These are phyloP conservation scores for Oxytorus armatus DNA, from an alignment of 2,888 invertebrate genomes.

Conservation along the genomic window DNA sequence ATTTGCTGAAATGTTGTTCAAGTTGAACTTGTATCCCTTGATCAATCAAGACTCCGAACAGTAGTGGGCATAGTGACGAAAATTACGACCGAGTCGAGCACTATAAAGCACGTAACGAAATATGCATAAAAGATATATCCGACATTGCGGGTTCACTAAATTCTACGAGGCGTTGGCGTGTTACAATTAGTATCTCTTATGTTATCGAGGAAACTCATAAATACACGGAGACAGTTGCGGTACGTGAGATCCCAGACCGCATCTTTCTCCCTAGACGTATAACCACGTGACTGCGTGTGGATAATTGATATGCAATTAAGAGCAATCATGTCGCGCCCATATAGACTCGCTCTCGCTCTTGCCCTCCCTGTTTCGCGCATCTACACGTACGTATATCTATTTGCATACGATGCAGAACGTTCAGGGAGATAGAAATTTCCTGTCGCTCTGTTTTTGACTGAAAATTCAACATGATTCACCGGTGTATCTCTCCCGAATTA, in stretches of 20 bases:
- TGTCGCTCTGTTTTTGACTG: background rate
- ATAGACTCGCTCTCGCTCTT: background rate
- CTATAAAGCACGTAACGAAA: background rate
- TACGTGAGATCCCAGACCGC: slow-evolving; percentile 10
- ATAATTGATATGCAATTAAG: slow-evolving; percentile 54
- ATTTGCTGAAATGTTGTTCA: no score
- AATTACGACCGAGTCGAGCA: background rate
- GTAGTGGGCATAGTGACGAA: no score
- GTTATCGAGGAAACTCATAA: slow-evolving; percentile 38
- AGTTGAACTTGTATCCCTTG: no score
- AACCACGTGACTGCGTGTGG: slow-evolving; percentile 33
- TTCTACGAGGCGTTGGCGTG: slow-evolving; percentile 48
- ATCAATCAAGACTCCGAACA: background rate
- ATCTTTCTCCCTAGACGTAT: slow-evolving; percentile 14
- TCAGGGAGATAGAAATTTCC: background rate
- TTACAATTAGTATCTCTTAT: slow-evolving; percentile 37
- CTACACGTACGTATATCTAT: background rate
- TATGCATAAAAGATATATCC: slow-evolving; percentile 13
- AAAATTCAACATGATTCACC: background rate
- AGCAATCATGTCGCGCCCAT: slow-evolving; percentile 39
- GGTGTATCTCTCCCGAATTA: no score
- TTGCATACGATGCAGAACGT: background rate
- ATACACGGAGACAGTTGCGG: slow-evolving; percentile 1
- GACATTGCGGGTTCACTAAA: slow-evolving; percentile 1
- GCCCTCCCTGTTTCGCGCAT: slow-evolving; percentile 4